Evolutionary conservation across 2,113 vertebrate genomes (phyloP).

Genomic region (Meriones unguiculatus): DNA sequence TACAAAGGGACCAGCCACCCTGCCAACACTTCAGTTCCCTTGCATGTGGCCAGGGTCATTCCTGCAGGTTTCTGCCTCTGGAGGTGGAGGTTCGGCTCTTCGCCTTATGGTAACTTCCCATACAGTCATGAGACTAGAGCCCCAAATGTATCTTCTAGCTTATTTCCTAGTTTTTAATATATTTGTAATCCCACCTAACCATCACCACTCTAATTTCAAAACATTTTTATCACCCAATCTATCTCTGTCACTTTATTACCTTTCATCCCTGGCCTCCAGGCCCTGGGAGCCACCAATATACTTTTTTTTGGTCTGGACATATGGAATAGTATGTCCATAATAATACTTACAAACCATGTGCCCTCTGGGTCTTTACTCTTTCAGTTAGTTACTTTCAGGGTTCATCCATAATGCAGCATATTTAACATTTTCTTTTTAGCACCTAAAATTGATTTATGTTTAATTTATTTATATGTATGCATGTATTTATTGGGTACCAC

Average conservation of each 20-base stretch:
- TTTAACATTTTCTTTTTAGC: background rate
- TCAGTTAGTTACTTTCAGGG: background rate
- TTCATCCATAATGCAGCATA: too few species aligned
- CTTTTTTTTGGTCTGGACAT: background rate
- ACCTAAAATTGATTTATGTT: background rate
- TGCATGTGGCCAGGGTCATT: accelerated
- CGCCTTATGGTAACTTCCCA: accelerated
- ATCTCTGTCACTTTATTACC: background rate
- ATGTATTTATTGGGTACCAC: background rate
- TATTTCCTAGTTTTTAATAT: background rate
- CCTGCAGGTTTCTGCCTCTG: background rate
- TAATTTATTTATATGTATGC: background rate
- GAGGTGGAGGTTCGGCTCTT: accelerated
- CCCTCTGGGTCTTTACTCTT: too few species aligned
- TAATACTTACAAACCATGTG: background rate
- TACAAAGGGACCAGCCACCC: background rate
- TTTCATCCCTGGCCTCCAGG: too few species aligned
- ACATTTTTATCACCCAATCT: background rate
- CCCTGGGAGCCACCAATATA: background rate
- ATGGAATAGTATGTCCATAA: background rate
- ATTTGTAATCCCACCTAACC: accelerated
- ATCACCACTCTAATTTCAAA: background rate
- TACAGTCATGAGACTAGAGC: accelerated
- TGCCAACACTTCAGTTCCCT: background rate
- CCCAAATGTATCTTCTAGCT: background rate